Evolutionary conservation across 2,113 vertebrate species (phyloP).

Genomic region (Pelvicachromis taeniatus): DNA sequence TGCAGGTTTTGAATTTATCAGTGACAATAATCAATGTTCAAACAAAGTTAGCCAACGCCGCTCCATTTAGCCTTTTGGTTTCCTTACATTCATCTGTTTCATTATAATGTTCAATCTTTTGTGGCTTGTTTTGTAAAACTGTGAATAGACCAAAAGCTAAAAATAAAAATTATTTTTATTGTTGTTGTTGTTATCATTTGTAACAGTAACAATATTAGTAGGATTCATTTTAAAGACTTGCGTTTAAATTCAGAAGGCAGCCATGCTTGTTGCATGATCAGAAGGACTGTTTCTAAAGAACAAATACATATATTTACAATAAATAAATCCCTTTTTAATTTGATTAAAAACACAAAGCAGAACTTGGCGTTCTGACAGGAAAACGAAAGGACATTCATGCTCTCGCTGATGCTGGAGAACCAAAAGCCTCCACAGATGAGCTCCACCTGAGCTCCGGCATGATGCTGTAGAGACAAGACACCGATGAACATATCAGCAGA

Average conservation of each 20-base stretch:
- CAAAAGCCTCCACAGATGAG: no score
- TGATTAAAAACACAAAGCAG: no score
- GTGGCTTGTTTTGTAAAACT: neutral
- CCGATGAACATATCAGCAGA: neutral
- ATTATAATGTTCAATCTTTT: neutral
- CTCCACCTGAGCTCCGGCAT: no score
- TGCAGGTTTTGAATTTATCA: neutral
- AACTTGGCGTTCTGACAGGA: no score
- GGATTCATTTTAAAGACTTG: neutral
- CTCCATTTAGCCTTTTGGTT: neutral
- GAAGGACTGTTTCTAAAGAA: neutral
- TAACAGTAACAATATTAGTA: neutral
- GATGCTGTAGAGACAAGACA: no score
- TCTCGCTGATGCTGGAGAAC: no score
- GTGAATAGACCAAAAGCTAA: neutral
- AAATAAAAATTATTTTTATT: neutral
- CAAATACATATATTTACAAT: no score
- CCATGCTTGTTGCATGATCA: neutral
- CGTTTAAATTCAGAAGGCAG: neutral
- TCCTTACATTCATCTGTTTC: neutral
- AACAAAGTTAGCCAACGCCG: neutral
- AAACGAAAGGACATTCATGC: no score
- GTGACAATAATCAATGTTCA: neutral
- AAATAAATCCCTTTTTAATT: no score
- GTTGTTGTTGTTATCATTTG: no score